Percentiles rank a stretch among this genome's conserved stretches.
These are phyloP conservation scores for Drosophila rubida DNA, from an alignment of 2,888 invertebrate genomes.

Conservation along the genomic window DNA sequence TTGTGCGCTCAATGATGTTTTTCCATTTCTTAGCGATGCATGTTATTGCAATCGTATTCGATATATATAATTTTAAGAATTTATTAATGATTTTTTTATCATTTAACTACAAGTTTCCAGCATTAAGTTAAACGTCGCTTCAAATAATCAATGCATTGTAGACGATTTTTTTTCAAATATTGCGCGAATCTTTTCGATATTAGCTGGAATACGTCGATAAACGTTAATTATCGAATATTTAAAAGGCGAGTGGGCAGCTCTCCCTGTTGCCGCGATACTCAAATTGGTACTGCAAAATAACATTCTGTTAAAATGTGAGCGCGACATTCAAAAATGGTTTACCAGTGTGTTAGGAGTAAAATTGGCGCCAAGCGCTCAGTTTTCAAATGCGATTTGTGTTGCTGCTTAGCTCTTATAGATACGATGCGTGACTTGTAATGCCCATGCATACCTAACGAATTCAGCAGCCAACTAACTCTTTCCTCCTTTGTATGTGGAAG, in stretches of 20 bases:
- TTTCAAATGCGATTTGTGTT: slow-evolving; percentile 1
- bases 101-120: too few relatives aligned
- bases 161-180: too few relatives aligned
- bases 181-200: not conserved
- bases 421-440: not conserved
- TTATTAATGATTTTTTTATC: too few relatives aligned
- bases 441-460: slow-evolving; percentile 5
- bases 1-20: not conserved
- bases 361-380: slow-evolving; percentile 14
- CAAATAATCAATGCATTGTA: too few relatives aligned
- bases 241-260: not conserved
- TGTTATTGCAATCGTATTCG: not conserved
- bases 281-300: slow-evolving; percentile 12
- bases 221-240: too few relatives aligned
- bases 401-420: not conserved
- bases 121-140: too few relatives aligned
- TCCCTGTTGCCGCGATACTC: not conserved
- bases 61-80: too few relatives aligned
- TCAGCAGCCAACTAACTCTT: slow-evolving; percentile 26
- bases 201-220: not conserved
- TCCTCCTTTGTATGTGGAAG: slow-evolving; percentile 17
- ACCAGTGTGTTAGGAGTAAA: slow-evolving; percentile 17
- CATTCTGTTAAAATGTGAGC: not conserved
- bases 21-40: too few relatives aligned
- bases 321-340: slow-evolving; percentile 1